These are phyloP conservation scores for Takifugu ocellatus DNA, from an alignment of 2,797 vertebrate genomes.

Conservation along the genomic window DNA sequence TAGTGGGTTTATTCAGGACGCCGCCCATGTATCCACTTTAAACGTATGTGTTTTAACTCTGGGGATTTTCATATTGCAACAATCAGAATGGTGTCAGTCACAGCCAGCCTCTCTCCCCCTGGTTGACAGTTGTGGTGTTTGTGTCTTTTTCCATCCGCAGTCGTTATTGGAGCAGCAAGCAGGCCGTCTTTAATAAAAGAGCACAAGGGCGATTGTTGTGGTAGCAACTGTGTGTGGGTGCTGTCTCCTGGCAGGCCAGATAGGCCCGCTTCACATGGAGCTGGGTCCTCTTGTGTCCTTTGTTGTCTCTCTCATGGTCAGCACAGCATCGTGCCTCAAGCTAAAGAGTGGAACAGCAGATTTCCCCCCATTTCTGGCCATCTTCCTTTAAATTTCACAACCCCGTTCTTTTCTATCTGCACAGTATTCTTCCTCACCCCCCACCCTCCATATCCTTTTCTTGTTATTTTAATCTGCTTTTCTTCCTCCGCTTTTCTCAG, in stretches of 20 bases:
- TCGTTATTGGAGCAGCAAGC: slow-evolving; percentile 53
- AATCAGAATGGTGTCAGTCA: slow-evolving; percentile 57
- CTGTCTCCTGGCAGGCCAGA: slow-evolving; percentile 64
- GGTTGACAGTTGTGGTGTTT: slow-evolving; percentile 51
- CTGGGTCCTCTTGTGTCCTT: slow-evolving; percentile 78
- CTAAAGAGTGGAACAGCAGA: slow-evolving; percentile 19
- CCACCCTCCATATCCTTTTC: slow-evolving; percentile 5
- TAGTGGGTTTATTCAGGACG: slow-evolving; percentile 27
- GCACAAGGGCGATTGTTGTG: slow-evolving; percentile 76
- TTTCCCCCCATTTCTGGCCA: slow-evolving; percentile 19
- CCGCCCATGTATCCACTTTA: slow-evolving; percentile 34
- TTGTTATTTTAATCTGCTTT: slow-evolving; percentile 33
- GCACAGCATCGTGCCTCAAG: slow-evolving; percentile 51
- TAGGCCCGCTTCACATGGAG: slow-evolving; percentile 72
- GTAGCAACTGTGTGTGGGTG: slow-evolving; percentile 65
- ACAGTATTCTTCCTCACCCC: slow-evolving; percentile 7
- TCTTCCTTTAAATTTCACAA: slow-evolving; percentile 6
- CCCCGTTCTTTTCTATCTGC: slow-evolving; percentile 7
- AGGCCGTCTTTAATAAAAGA: slow-evolving; percentile 62
- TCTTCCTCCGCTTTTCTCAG: slow-evolving; percentile 12
- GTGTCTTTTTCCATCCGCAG: slow-evolving; percentile 33
- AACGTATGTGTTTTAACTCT: slow-evolving; percentile 13
- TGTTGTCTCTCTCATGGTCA: slow-evolving; percentile 71
- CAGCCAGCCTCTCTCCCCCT: slow-evolving; percentile 55
- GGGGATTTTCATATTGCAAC: slow-evolving; percentile 35